Evolutionary conservation across 2,888 invertebrate species (phyloP), one percentile per base, ranked within the genome.

Genomic region (Phaedon cochleariae): DNA sequence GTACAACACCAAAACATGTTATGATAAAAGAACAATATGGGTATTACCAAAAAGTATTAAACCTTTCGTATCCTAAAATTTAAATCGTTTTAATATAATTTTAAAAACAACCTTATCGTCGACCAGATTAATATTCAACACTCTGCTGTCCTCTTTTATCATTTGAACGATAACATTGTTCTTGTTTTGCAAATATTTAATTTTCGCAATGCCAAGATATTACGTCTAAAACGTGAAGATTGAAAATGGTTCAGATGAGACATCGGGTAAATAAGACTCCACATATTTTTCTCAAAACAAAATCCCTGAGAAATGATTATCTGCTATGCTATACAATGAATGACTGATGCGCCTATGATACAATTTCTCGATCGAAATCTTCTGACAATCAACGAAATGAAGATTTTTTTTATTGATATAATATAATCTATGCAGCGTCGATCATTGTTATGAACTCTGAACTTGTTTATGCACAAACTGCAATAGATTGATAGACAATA

Each of bases 401-500:
- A n/a, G 41, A 10, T 15, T 41, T 41, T n/a, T 34, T 15, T 41
- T 15, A 41, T 41, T 41, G 41, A 41, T n/a, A 15, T 41, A 34
- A 41, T 15, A 15, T 41, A 41, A 41, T 15, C 41, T 15, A 41
- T 41, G 41, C n/a, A 41, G n/a, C n/a, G 15, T 15, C 41, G 12
- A 41, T 41, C 41, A 45, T 62, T 64, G 49, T 59, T 46, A 66
- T 69, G 70, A 70, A 70, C 70, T 70, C 67, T 70, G 70, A 70
- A 69, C 68, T 64, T 66, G 62, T 65, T 68, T 64, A 68, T 70
- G 62, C 64, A 57, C 60, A 64, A 64, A 70, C 68, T 70, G 65
- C 66, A 59, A 64, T 66, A 68, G 62, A 70, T 64, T 64, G 64
- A 65, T 70, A 70, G 70, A 68, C 61, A 60, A 62, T 65, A 59